These are phyloP conservation scores for Anarhynchus alexandrinus DNA, from an alignment of 2,113 vertebrate genomes.

Conservation along the genomic window DNA sequence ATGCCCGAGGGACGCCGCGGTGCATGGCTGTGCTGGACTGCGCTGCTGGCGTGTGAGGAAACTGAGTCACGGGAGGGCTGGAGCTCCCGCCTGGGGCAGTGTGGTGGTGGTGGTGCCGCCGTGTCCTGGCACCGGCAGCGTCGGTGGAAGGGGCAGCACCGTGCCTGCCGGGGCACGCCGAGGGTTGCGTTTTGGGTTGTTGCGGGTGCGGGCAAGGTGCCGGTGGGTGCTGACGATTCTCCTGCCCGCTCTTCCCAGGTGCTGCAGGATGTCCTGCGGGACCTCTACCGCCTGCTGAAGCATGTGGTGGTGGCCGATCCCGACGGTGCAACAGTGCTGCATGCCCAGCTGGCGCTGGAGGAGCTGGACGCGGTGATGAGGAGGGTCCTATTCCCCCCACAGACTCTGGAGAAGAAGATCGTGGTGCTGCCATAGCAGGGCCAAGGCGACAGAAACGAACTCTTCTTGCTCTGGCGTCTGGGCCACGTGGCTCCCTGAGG, in stretches of 20 bases:
- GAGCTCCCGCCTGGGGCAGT: background rate
- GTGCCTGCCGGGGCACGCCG: rapidly evolving
- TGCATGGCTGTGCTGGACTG: rapidly evolving
- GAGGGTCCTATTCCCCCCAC: constrained; percentile 83
- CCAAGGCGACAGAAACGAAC: background rate
- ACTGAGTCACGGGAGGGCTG: background rate
- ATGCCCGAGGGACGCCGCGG: rapidly evolving
- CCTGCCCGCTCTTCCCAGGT: constrained; percentile 61
- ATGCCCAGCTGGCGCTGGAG: constrained; percentile 90
- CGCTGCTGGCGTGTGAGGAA: background rate
- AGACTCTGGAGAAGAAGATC: constrained; percentile 91
- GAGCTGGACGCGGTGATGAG: constrained; percentile 84
- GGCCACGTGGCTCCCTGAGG: rapidly evolving
- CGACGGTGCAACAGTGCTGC: constrained; percentile 78
- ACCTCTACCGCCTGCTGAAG: constrained; percentile 92
- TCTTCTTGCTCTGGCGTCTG: rapidly evolving
- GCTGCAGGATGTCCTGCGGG: constrained; percentile 84
- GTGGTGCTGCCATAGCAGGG: constrained; percentile 79
- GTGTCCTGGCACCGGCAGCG: background rate
- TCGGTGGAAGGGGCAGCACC: background rate
- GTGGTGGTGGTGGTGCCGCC: background rate
- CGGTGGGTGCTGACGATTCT: background rate
- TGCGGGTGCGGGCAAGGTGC: rapidly evolving
- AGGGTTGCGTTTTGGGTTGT: background rate
- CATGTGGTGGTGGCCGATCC: constrained; percentile 76